A percentile compares a stretch with the other conserved stretches of the same genome.
These are phyloP conservation scores for Melanaphis sacchari DNA, from an alignment of 1,140 invertebrate species.

Conservation along the genomic window DNA sequence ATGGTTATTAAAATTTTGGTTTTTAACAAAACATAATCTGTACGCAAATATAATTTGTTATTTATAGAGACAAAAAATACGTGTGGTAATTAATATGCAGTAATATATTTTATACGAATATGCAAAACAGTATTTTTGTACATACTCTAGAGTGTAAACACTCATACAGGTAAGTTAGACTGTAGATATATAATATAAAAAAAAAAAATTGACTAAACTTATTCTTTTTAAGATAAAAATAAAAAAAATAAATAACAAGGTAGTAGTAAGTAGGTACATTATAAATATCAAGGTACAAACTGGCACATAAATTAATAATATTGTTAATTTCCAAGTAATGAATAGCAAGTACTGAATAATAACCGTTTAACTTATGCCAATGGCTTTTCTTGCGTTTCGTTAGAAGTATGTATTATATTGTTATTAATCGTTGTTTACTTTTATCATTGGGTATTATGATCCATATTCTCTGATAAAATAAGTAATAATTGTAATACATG, in stretches of 20 bases:
- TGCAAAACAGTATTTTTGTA: too few species aligned
- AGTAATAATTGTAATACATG: background rate
- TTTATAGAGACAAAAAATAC: too few species aligned
- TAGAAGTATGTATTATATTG: background rate
- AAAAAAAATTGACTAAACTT: background rate
- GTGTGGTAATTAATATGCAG: too few species aligned
- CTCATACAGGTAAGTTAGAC: too few species aligned
- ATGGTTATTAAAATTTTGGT: too few species aligned
- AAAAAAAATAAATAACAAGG: background rate
- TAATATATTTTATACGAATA: too few species aligned
- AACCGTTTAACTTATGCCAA: background rate
- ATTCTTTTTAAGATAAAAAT: background rate
- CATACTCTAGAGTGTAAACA: too few species aligned
- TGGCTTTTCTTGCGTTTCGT: background rate
- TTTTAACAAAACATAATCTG: too few species aligned
- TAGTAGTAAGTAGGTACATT: background rate
- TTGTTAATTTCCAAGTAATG: background rate
- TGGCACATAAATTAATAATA: background rate
- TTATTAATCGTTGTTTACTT: background rate
- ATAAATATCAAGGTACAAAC: background rate
- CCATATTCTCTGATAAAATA: background rate
- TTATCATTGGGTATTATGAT: background rate
- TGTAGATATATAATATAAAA: background rate
- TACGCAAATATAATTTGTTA: too few species aligned
- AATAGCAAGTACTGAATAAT: background rate